phyloP scores from a whole-genome alignment of 2,113 vertebrate genomes.

The Nycticebus coucang region DNA sequence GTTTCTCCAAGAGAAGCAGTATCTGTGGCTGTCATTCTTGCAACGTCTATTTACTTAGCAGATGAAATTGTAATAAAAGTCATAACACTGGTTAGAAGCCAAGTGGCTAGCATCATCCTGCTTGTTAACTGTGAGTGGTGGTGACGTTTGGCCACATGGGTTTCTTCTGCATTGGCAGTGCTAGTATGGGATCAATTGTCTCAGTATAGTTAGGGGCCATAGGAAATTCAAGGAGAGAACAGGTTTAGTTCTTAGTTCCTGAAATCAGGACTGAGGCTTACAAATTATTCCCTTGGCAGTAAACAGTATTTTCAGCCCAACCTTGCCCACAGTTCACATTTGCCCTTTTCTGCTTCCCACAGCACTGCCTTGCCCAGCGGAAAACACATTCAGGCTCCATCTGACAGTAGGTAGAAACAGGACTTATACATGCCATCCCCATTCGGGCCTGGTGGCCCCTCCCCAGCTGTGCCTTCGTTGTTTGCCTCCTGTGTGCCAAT shows the following conservation, averaged over 20 bases:
- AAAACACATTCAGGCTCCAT: background rate
- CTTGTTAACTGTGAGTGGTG: background rate
- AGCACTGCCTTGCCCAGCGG: background rate
- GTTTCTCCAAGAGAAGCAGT: background rate
- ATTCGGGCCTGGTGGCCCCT: background rate
- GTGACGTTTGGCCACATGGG: background rate
- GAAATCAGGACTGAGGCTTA: background rate
- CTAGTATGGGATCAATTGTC: background rate
- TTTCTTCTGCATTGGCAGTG: background rate
- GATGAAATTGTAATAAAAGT: background rate
- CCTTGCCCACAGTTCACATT: slow-evolving; percentile 26
- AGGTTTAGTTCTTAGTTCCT: slow-evolving; percentile 1
- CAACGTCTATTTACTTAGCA: background rate
- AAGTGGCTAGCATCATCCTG: background rate
- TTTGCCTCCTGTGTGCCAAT: background rate
- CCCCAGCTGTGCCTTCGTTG: background rate
- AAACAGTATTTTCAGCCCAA: slow-evolving; percentile 14
- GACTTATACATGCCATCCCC: background rate
- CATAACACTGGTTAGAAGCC: background rate
- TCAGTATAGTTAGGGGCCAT: background rate
- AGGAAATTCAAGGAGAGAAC: background rate
- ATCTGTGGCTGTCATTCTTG: background rate
- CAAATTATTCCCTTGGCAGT: slow-evolving; percentile 43
- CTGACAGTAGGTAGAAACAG: background rate
- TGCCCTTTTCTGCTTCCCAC: slow-evolving; percentile 36